These are phyloP conservation scores for Perca flavescens DNA, from an alignment of 2,113 vertebrate species.

Conservation along the genomic window DNA sequence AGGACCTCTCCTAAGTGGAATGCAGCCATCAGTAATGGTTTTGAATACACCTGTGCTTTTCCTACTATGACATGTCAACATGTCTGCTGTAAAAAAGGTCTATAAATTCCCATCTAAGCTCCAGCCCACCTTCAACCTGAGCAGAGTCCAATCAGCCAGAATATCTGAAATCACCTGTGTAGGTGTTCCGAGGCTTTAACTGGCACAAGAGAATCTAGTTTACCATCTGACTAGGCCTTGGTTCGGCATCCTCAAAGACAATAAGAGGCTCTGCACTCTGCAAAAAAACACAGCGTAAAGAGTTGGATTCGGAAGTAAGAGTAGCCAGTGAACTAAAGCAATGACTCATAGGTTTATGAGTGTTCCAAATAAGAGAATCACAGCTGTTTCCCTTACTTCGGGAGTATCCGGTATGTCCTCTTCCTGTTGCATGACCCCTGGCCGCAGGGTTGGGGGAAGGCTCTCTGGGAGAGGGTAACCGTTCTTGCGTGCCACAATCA, in stretches of 20 bases:
- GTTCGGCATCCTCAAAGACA: constrained; percentile 75
- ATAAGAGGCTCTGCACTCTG: constrained; percentile 80
- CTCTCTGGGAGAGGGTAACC: constrained; percentile 92
- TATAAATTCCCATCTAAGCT: too few species aligned
- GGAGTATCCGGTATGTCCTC: constrained; percentile 65
- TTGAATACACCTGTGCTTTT: too few species aligned
- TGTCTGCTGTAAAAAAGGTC: too few species aligned
- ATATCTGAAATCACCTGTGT: too few species aligned
- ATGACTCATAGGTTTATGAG: neutral
- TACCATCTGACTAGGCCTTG: constrained; percentile 61
- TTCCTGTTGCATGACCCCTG: constrained; percentile 80
- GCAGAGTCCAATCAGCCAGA: too few species aligned
- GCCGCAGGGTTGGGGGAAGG: constrained; percentile 87
- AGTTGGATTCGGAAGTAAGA: neutral
- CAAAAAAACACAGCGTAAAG: constrained; percentile 3
- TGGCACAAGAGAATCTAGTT: neutral
- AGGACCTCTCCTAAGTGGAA: too few species aligned
- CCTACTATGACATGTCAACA: too few species aligned
- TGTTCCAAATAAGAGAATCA: neutral
- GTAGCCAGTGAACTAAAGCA: neutral
- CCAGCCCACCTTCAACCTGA: too few species aligned
- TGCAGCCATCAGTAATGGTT: too few species aligned
- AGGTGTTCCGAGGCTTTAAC: too few species aligned
- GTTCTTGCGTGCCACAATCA: constrained; percentile 96
- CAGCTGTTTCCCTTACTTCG: constrained; percentile 42